phyloP scores from a whole-genome alignment of 1,140 invertebrate species.

The Lepidostoma basale region DNA sequence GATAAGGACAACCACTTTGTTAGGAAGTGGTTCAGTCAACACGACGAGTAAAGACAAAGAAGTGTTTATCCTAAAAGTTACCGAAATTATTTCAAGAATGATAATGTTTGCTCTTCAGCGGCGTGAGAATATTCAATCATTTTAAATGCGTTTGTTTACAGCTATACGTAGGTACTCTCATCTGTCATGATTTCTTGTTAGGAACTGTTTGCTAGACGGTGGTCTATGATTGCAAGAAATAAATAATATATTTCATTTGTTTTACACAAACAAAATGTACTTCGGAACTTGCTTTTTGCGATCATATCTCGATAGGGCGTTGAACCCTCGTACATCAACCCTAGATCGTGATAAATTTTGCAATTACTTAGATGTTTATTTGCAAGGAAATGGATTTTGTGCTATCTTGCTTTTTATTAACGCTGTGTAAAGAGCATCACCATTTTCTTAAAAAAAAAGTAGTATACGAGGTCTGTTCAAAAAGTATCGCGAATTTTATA shows the following conservation, averaged over 20 bases:
- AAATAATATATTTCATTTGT: background rate
- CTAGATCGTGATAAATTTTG: too few relatives aligned
- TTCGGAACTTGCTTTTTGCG: background rate
- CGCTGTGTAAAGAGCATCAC: too few relatives aligned
- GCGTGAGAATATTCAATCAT: slow-evolving; percentile 11
- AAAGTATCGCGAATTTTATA: too few relatives aligned
- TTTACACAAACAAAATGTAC: background rate
- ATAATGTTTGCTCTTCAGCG: slow-evolving; percentile 1
- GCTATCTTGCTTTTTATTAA: too few relatives aligned
- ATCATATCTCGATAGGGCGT: background rate
- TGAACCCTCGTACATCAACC: too few relatives aligned
- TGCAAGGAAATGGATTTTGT: too few relatives aligned
- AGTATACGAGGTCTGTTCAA: too few relatives aligned
- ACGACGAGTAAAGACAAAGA: background rate
- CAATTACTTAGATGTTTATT: too few relatives aligned
- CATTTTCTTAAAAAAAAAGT: too few relatives aligned
- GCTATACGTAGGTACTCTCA: background rate
- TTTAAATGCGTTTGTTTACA: slow-evolving; percentile 1
- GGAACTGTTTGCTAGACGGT: background rate
- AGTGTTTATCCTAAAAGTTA: slow-evolving; percentile 6
- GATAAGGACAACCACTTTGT: background rate
- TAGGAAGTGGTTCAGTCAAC: background rate
- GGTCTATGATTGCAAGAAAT: background rate
- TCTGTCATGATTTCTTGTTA: background rate
- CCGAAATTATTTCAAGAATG: background rate